Conservation (phyloP, 2,888 invertebrate species). For the Agrenia bidenticulata region DNA sequence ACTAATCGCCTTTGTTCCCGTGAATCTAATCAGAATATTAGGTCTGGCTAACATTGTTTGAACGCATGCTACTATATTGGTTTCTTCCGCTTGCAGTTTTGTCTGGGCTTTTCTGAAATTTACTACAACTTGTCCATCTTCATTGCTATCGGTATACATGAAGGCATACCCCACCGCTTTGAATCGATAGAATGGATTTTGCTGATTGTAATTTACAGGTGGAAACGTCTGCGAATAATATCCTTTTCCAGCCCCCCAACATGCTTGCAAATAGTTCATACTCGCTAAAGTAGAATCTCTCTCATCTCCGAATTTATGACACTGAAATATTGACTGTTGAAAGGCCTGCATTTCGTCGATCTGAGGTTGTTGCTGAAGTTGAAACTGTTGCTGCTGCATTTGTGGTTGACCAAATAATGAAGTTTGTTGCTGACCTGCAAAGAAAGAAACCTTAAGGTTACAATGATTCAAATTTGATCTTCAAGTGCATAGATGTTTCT, state of each 20-base stretch:
- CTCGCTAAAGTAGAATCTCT: conserved; percentile 88
- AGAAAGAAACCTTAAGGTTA: background rate
- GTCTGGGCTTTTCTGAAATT: conserved; percentile 72
- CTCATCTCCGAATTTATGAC: conserved; percentile 89
- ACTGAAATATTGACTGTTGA: conserved; percentile 73
- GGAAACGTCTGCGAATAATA: conserved; percentile 75
- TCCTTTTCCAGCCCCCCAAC: conserved; percentile 79
- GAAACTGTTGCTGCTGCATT: conserved; percentile 6
- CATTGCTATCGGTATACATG: conserved; percentile 81
- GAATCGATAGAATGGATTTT: conserved; percentile 89
- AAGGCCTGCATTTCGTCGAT: conserved; percentile 68
- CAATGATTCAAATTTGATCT: no score
- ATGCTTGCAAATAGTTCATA: conserved; percentile 91
- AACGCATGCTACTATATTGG: conserved; percentile 67
- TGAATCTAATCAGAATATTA: conserved; percentile 74
- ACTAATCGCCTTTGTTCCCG: conserved; percentile 73
- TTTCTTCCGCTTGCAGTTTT: conserved; percentile 66
- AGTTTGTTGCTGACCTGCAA: background rate
- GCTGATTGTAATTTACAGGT: conserved; percentile 79
- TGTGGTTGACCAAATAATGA: conserved; percentile 9
- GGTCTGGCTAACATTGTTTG: conserved; percentile 77
- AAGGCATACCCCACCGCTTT: conserved; percentile 92
- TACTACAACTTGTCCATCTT: conserved; percentile 85
- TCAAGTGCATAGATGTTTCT: no score
- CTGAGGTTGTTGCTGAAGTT: conserved; percentile 53